Base-by-base conservation (phyloP, 2,113 vertebrate genomes). In the Rhegmatorhina hoffmannsi region DNA sequence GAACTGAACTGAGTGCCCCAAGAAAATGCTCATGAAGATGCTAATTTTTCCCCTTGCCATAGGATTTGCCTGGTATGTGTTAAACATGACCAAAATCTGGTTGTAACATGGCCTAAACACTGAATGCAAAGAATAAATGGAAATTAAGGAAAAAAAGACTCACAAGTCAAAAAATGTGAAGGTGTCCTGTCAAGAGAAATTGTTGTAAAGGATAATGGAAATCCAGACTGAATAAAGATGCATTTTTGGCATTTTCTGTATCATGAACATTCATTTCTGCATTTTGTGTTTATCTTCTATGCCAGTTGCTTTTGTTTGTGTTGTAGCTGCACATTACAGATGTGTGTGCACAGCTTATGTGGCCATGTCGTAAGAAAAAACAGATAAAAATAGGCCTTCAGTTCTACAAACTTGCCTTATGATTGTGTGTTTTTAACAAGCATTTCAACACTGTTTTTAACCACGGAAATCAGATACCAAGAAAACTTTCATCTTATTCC, bases 381-480 rank as follows among this genome's bases (percentile, higher is more conserved):
- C 1, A 92, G 44, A 72, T 62, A 92, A 93, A 96, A 95, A 92
- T 52, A 96, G 66, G 86, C 67, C 36, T 18, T 91, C 38, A 20
- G 29, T 87, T 93, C 86, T 93, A 90, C 94, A 94, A 75, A 74
- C 49, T 60, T 79, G 56, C n/a, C 43, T 78, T 73, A 52, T 28
- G 49, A 78, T 70, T 88, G 50, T 67, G 33, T 56, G 69, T 89
- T 88, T 89, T 15, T 17, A 83, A 92, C 62, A 49, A 69, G 44
- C 0, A 13, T 82, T 96, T 89, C 82, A 66, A 94, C 49, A 69
- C 82, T 96, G 96, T 96, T 97, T 96, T 97, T 96, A 96, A 96
- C 95, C 96, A 94, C 96, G 94, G 56, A 95, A 89, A 97, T 96
- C 95, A 96, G 96, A 97, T 96, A 97, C 46, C 59, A 86, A 95